A percentile compares a stretch with the other conserved stretches of the same genome.
These are phyloP conservation scores for Sabatieria punctata DNA, from an alignment of 2,888 invertebrate genomes.

Conservation along the genomic window DNA sequence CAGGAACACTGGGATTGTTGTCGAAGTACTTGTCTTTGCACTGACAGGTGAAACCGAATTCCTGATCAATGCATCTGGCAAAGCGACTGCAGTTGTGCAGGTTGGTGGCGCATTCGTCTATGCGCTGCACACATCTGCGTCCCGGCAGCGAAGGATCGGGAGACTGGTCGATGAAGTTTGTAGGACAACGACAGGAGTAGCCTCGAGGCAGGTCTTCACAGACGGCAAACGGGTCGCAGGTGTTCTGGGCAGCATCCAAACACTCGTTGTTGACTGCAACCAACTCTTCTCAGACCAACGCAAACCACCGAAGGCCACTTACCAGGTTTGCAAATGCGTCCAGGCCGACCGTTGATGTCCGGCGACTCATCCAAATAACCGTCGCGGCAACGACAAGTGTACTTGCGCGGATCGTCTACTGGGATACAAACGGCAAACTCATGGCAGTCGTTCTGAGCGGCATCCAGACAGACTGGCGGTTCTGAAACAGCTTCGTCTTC, in stretches of 20 bases:
- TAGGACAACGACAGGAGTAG: conserved; percentile 25
- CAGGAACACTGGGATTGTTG: conserved; percentile 22
- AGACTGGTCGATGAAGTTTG: conserved; percentile 22
- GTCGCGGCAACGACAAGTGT: conserved; percentile 71
- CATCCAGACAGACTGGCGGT: conserved; percentile 21
- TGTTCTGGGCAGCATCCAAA: conserved; percentile 24
- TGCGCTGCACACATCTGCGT: conserved; percentile 19
- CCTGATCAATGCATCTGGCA: conserved; percentile 23
- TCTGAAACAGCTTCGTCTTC: conserved; percentile 3
- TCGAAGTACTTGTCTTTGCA: conserved; percentile 26
- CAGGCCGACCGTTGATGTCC: conserved; percentile 17
- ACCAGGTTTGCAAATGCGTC: conserved; percentile 19
- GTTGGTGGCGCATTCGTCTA: conserved; percentile 24
- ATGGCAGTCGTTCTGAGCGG: conserved; percentile 27
- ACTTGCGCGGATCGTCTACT: conserved; percentile 31
- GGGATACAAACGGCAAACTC: conserved; percentile 26
- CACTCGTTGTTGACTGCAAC: conserved; percentile 24
- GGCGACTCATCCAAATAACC: conserved; percentile 48
- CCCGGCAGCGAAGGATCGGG: conserved; percentile 25
- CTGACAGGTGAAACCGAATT: conserved; percentile 22
- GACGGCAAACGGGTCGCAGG: conserved; percentile 25
- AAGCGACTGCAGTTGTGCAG: conserved; percentile 27
- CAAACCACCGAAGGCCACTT: background rate
- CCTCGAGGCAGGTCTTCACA: conserved; percentile 23
- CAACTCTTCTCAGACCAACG: too few relatives aligned